Base-by-base conservation (phyloP, 2,113 vertebrate species). In the Variabilichromis moorii region DNA sequence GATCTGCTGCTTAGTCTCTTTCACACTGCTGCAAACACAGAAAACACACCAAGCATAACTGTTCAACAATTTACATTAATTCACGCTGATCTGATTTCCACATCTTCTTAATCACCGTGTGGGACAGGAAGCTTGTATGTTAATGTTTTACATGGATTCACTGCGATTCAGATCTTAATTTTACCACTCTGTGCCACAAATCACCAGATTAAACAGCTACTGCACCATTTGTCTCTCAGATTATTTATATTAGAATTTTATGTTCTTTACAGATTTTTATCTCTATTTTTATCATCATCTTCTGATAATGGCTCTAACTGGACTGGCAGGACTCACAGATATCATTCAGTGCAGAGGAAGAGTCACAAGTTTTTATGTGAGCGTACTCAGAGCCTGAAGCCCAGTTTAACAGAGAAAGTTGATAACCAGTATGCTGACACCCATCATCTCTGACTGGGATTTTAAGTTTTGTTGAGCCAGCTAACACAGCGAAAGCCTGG, bases 361-460 rank as follows among this genome's bases (percentile, higher is more conserved):
- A 73, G 37, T 73, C 37, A 73, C 66, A 73, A 16, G 66, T 73
- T 73, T 45, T 45, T 73, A 73, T 26, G 37, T 45, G 21, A 71
- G 37, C 3, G 0, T 8, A 42, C n/a, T 42, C n/a, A 71, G 66
- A 73, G 21, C 8, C 13, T 45, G 37, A 24, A 71, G 5, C 21
- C 66, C 66, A 24, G 12, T 42, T 71, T 71, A 9, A 40, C 37
- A 71, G 0, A 71, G n/a, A 42, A 71, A 71, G 66, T 73, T 45
- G 37, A 42, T 42, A 42, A 71, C 66, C 66, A 42, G 11, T 42
- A 42, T 42, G 2, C 12, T 24, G n/a, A 42, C 12, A 71, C 37
- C 12, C 5, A 14, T 24, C 37, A 71, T 71, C 66, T 42, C 66
- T 42, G 35, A 42, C n/a, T 71, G n/a, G n/a, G 37, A 37, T 71